Evolutionary conservation across 2,888 invertebrate species (phyloP).

Genomic region (Rotaria sp.): DNA sequence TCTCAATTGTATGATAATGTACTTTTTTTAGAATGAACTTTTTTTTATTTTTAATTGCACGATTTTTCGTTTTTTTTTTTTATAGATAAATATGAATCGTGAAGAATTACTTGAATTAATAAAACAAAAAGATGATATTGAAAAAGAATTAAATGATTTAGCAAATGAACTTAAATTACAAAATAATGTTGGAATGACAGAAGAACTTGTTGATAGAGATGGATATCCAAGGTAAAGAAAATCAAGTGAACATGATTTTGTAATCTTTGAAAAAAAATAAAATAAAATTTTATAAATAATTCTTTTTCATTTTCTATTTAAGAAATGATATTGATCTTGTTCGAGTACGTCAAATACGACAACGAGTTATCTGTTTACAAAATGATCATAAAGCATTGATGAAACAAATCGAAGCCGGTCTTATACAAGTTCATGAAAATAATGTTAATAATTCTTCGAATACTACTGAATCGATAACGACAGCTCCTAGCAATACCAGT

Average conservation of each 20-base stretch:
- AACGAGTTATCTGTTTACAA: constrained; percentile 33
- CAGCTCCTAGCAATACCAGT: background rate
- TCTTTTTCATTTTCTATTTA: background rate
- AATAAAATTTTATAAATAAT: background rate
- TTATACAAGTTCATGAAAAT: constrained; percentile 31
- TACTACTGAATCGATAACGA: background rate
- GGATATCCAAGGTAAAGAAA: constrained; percentile 33
- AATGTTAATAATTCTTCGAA: background rate
- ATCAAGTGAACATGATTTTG: too few species aligned
- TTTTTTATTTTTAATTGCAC: background rate
- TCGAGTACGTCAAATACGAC: constrained; percentile 31
- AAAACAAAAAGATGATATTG: constrained; percentile 35
- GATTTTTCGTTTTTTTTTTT: too few species aligned
- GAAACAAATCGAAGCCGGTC: constrained; percentile 36
- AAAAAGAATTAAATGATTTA: constrained; percentile 33
- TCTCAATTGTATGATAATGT: background rate
- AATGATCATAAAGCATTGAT: constrained; percentile 40
- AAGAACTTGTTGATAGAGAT: constrained; percentile 34
- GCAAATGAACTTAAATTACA: constrained; percentile 30
- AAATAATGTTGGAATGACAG: constrained; percentile 39
- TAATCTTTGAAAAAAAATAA: too few species aligned
- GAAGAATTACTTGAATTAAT: constrained; percentile 6
- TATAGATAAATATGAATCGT: background rate
- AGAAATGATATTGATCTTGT: constrained; percentile 38
- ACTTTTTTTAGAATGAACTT: background rate